Evolutionary conservation across 2,888 invertebrate genomes (phyloP), one percentile per base, ranked within the genome.

Genomic region (Pegoplata infirma): DNA sequence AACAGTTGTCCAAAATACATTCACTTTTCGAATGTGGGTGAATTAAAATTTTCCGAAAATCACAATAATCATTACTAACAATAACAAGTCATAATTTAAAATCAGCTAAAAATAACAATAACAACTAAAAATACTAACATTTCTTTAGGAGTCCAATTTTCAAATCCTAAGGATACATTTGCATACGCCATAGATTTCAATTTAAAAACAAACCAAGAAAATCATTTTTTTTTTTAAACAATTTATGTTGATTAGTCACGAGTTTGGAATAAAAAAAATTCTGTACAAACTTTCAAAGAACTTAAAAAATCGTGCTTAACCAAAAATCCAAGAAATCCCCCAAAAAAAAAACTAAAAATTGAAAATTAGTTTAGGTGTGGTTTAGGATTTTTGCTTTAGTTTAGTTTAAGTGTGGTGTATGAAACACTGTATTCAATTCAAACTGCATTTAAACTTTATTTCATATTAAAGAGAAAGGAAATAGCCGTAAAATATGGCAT

Each of bases 181-280:
- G 75, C 79, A 79, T 75, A 56, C 25, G 47, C 49, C 36, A 49
- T 77, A 75, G 79, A 71, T 79, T 79, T 67, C 71, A 75, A 79
- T 79, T 77, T 69, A 40, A 72, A 25, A 23, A 10, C 17, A 56
- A 72, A 32, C 10, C 32, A 32, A n/a, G n/a, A n/a, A n/a, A 67
- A 56, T 68, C 19, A 16, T 40, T 36, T 56, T 32, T 46, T 23
- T 56, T 56, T 40, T 36, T 21, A 59, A 47, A 69, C 46, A 46
- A 69, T 74, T 79, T 79, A 79, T 71, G 75, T 75, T 79, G 79
- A 79, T 79, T 79, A 79, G 79, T 79, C 79, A 79, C 79, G 79
- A 79, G 61, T 75, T 79, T 75, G 40, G 46, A 16, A 59, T 6
- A 49, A 28, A 67, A 55, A n/a, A 64, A 69, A 73, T 78, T 77